A percentile compares a stretch with the other conserved stretches of the same genome.
These are phyloP conservation scores for Caenorhabditis latens DNA, from an alignment of 1,140 invertebrate species.

Conservation along the genomic window DNA sequence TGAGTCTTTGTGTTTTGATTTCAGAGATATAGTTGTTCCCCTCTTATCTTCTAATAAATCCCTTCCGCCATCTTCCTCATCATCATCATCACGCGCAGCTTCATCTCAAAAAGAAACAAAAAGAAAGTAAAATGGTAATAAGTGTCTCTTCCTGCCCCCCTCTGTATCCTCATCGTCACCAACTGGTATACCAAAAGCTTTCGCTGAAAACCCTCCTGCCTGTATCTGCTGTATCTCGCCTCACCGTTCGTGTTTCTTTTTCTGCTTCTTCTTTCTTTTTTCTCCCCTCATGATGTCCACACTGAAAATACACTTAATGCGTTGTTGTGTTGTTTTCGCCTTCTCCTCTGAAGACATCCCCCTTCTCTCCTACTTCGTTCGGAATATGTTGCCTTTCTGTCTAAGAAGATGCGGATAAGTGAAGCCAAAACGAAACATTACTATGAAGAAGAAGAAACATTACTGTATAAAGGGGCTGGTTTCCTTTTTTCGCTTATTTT, in stretches of 20 bases:
- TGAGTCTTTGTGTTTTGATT: too few species aligned
- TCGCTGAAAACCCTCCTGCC: constrained; percentile 29
- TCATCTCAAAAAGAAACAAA: constrained; percentile 27
- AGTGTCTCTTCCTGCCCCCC: constrained; percentile 18
- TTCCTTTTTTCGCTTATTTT: not conserved
- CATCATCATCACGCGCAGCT: not conserved
- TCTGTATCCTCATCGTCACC: constrained; percentile 1
- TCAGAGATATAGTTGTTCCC: too few species aligned
- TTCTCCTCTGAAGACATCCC: constrained; percentile 14
- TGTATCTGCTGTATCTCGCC: not conserved
- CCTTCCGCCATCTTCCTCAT: not conserved
- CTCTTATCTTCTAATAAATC: too few species aligned
- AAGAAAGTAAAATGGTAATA: constrained; percentile 53
- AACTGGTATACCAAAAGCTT: constrained; percentile 41
- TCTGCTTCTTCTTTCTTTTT: not conserved
- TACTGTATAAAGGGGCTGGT: constrained; percentile 41
- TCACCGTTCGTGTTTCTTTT: not conserved
- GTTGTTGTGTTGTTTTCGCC: constrained; percentile 52
- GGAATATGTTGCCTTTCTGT: constrained; percentile 52
- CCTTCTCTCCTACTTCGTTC: not conserved
- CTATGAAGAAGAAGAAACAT: not conserved
- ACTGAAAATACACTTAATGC: constrained; percentile 55
- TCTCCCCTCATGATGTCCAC: constrained; percentile 20
- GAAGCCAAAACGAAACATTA: constrained; percentile 44
- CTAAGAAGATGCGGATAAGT: constrained; percentile 34